Percentiles rank a stretch among this genome's conserved stretches.
Conservation (phyloP, 2,888 invertebrate species). For the Malachius bipustulatus region DNA sequence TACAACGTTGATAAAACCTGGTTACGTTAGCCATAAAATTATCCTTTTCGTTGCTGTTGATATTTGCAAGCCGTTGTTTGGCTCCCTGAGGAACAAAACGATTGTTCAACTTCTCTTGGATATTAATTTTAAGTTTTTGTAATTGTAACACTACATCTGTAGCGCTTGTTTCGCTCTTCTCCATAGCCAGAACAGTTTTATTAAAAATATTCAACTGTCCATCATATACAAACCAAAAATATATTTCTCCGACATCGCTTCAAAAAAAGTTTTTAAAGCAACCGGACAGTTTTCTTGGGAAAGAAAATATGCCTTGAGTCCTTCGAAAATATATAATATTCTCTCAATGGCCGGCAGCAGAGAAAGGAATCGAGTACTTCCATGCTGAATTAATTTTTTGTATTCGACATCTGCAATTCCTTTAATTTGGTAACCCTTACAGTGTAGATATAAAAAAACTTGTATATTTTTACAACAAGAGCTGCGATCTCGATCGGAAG, state of each 20-base stretch:
- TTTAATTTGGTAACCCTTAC: constrained; percentile 26
- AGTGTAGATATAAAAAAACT: constrained; percentile 28
- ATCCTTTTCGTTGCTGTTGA: constrained; percentile 1
- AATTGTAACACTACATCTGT: not conserved
- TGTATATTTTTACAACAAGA: constrained; percentile 27
- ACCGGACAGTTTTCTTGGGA: constrained; percentile 21
- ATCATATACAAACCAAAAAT: constrained; percentile 11
- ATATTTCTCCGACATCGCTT: constrained; percentile 7
- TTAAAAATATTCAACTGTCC: constrained; percentile 9
- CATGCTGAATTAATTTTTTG: constrained; percentile 21
- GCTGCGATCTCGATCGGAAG: constrained; percentile 27
- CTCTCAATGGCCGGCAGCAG: constrained; percentile 24
- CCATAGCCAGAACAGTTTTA: constrained; percentile 7
- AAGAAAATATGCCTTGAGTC: constrained; percentile 23
- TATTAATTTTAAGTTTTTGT: not conserved
- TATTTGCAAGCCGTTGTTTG: constrained; percentile 4
- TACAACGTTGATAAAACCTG: constrained; percentile 6
- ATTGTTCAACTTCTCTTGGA: too few species aligned
- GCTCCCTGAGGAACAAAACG: too few species aligned
- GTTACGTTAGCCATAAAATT: constrained; percentile 1
- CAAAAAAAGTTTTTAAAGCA: constrained; percentile 19
- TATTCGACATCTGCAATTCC: constrained; percentile 23
- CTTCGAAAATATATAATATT: constrained; percentile 22
- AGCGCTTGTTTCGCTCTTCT: not conserved
- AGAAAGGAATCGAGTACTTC: constrained; percentile 23